These are phyloP conservation scores for Euborellia annulipes DNA, from an alignment of 1,140 invertebrate genomes.

Conservation along the genomic window DNA sequence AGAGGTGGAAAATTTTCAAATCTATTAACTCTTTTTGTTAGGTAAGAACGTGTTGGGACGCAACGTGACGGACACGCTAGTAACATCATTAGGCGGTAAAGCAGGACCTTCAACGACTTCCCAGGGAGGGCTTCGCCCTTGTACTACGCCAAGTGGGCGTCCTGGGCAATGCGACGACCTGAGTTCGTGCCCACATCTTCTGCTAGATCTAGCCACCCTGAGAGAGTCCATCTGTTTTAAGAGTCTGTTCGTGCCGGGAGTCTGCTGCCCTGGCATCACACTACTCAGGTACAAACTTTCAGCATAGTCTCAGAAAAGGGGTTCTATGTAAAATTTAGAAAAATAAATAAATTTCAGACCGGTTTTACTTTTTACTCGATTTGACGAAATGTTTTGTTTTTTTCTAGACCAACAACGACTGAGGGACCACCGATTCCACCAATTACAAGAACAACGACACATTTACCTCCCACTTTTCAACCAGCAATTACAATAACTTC, in stretches of 20 bases:
- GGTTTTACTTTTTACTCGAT: not conserved
- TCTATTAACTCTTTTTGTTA: not conserved
- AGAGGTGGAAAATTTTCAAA: too few relatives aligned
- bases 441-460: too few relatives aligned
- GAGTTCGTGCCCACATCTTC: constrained; percentile 70
- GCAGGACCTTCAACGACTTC: constrained; percentile 33
- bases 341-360: not conserved
- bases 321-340: not conserved
- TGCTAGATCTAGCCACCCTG: constrained; percentile 65
- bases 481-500: too few relatives aligned
- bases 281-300: not conserved
- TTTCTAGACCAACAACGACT: not conserved
- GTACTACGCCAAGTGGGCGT: constrained; percentile 63
- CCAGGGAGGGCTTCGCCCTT: constrained; percentile 29
- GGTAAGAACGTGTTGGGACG: constrained; percentile 60
- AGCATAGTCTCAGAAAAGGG: not conserved
- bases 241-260: constrained; percentile 76
- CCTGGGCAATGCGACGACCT: constrained; percentile 75
- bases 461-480: too few relatives aligned
- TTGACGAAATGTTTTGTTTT: not conserved
- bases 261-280: constrained; percentile 55
- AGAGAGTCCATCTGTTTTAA: constrained; percentile 83
- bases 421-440: constrained; percentile 2
- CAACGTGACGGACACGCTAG: constrained; percentile 63
- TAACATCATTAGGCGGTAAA: constrained; percentile 51